Evolutionary conservation across 2,113 vertebrate genomes (phyloP).

Genomic region (Gadus macrocephalus): DNA sequence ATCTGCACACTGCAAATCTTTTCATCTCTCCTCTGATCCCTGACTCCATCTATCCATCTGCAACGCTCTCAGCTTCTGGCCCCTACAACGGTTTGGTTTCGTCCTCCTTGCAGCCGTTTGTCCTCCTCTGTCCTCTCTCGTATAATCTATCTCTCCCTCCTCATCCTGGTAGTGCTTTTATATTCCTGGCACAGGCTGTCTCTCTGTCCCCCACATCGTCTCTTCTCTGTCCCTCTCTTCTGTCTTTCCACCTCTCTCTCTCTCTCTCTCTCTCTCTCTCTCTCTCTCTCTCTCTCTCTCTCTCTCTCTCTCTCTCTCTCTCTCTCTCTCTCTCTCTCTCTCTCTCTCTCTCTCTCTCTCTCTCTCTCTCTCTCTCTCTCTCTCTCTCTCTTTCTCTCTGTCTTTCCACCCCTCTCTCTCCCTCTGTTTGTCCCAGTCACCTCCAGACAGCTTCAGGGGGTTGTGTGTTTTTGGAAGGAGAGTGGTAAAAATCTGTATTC

Average conservation of each 20-base stretch:
- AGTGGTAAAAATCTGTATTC: neutral
- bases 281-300: constrained; percentile 4
- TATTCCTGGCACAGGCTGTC: neutral
- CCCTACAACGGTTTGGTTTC: neutral
- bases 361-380: neutral
- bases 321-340: neutral
- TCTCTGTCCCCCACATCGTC: constrained; percentile 1
- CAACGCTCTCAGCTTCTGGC: neutral
- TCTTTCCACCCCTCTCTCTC: constrained; percentile 17
- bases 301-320: neutral
- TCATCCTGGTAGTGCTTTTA: neutral
- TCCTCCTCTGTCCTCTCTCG: constrained; percentile 19
- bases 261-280: neutral
- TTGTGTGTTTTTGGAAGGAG: neutral
- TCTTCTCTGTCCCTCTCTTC: constrained; percentile 1
- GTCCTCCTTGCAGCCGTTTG: constrained; percentile 5
- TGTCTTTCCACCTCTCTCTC: neutral
- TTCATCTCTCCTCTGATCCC: neutral
- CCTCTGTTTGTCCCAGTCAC: constrained; percentile 4
- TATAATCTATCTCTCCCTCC: constrained; percentile 2
- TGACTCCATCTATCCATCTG: neutral
- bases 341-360: neutral
- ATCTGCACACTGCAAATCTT: too few relatives aligned
- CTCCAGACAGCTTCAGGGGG: constrained; percentile 17
- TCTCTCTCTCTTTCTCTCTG: constrained; percentile 14